phyloP scores from a whole-genome alignment of 2,797 vertebrate species.

The Eospalax fontanierii region DNA sequence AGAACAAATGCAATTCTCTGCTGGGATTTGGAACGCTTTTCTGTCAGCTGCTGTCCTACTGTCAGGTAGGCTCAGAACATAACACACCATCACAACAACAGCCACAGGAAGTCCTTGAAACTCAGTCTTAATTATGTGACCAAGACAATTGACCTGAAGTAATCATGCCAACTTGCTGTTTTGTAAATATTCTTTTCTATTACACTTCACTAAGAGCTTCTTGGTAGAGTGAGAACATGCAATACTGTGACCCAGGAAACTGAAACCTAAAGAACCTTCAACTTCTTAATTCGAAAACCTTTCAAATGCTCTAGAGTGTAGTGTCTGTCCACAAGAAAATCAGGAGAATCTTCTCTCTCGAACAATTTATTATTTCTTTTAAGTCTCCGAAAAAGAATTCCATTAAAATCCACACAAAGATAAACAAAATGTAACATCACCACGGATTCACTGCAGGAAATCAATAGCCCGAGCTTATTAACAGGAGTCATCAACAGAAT shows the following conservation, averaged over 20 bases:
- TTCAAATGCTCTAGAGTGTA: not conserved
- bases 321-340: not conserved
- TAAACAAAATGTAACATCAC: constrained; percentile 12
- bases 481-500: not conserved
- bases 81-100: constrained; percentile 5
- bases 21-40: constrained; percentile 14
- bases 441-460: not conserved
- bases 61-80: not conserved
- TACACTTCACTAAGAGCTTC: constrained; percentile 26
- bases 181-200: not conserved
- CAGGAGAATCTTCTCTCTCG: not conserved
- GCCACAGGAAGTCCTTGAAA: constrained; percentile 24
- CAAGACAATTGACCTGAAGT: not conserved
- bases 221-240: not conserved
- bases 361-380: constrained; percentile 33
- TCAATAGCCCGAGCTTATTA: constrained; percentile 49
- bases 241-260: not conserved
- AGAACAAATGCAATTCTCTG: constrained; percentile 25
- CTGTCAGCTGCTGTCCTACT: not conserved
- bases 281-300: not conserved
- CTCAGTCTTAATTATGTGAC: not conserved
- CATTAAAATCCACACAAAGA: constrained; percentile 52
- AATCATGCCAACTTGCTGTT: not conserved
- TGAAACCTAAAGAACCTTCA: not conserved
- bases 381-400: constrained; percentile 56